These are phyloP conservation scores for Sebastes flavidus DNA, from an alignment of 2,797 vertebrate genomes.

Conservation along the genomic window DNA sequence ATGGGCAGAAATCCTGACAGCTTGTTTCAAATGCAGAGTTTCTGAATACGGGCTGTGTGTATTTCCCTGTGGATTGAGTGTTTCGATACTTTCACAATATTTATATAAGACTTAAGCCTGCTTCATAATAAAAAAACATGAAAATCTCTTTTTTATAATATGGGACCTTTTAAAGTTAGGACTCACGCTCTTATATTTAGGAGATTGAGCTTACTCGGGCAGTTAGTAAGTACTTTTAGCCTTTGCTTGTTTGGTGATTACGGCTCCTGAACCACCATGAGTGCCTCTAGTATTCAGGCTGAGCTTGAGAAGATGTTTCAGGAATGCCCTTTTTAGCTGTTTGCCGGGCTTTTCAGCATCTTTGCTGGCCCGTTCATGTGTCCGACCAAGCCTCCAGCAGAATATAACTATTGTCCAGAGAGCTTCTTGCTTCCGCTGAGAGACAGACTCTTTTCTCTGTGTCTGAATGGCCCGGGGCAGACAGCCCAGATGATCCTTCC, in stretches of 20 bases:
- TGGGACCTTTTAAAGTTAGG: neutral
- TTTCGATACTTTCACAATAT: too few relatives aligned
- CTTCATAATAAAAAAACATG: too few relatives aligned
- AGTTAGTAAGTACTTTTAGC: neutral
- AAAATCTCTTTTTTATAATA: too few relatives aligned
- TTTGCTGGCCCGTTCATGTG: conserved; percentile 8
- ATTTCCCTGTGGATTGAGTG: too few relatives aligned
- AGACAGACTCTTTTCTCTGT: conserved; percentile 66
- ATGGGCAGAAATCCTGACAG: too few relatives aligned
- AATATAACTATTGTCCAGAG: conserved; percentile 74
- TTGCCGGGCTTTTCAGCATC: conserved; percentile 8
- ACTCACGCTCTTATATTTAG: neutral
- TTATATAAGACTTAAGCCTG: too few relatives aligned
- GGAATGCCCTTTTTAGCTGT: neutral
- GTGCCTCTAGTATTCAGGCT: conserved; percentile 18
- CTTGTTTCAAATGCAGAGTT: too few relatives aligned
- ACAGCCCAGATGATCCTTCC: conserved; percentile 29
- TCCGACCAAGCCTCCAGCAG: conserved; percentile 41
- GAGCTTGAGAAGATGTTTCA: conserved; percentile 6
- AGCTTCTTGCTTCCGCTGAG: conserved; percentile 51
- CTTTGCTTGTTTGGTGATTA: neutral
- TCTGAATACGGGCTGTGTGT: too few relatives aligned
- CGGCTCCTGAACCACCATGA: neutral
- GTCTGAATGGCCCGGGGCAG: conserved; percentile 46
- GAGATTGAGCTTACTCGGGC: neutral